phyloP scores from a whole-genome alignment of 2,888 invertebrate species.

The Chirona hameri region DNA sequence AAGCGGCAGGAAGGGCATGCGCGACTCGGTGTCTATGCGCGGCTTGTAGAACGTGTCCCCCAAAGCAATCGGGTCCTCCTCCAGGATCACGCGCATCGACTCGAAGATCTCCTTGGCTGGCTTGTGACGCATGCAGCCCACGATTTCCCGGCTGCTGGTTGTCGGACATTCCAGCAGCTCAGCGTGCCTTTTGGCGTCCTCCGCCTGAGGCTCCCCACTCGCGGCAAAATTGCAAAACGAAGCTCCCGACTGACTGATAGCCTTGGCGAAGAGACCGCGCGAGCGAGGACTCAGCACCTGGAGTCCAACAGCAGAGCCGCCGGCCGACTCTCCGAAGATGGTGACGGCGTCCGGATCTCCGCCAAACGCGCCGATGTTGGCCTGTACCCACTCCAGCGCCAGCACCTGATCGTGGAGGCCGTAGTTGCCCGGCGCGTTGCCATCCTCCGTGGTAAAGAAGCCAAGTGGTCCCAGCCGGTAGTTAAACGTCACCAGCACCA shows the following conservation, averaged over 20 bases:
- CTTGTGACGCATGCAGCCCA: conserved; percentile 86
- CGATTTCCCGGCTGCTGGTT: conserved; percentile 54
- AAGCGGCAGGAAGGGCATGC: not conserved
- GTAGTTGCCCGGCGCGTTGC: conserved; percentile 32
- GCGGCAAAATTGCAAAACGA: not conserved
- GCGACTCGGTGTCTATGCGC: not conserved
- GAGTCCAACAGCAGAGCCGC: conserved; percentile 26
- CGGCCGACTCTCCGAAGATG: conserved; percentile 33
- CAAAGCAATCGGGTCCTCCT: too few relatives aligned
- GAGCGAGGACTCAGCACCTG: conserved; percentile 31
- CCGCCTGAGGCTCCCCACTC: not conserved
- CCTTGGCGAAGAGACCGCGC: conserved; percentile 28
- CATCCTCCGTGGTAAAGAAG: conserved; percentile 33
- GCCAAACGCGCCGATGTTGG: conserved; percentile 31
- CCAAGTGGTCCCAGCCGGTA: conserved; percentile 39
- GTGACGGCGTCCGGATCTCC: conserved; percentile 32
- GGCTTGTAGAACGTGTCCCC: not conserved
- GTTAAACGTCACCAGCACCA: conserved; percentile 39
- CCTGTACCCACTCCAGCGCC: conserved; percentile 33
- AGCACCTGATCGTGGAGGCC: conserved; percentile 33
- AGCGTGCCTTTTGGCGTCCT: conserved; percentile 83
- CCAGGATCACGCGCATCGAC: conserved; percentile 44
- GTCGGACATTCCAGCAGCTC: conserved; percentile 42
- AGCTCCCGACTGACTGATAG: conserved; percentile 30
- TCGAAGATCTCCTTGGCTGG: conserved; percentile 84